Conservation (phyloP, 2,797 vertebrate species). For the Alfaro cultratus region DNA sequence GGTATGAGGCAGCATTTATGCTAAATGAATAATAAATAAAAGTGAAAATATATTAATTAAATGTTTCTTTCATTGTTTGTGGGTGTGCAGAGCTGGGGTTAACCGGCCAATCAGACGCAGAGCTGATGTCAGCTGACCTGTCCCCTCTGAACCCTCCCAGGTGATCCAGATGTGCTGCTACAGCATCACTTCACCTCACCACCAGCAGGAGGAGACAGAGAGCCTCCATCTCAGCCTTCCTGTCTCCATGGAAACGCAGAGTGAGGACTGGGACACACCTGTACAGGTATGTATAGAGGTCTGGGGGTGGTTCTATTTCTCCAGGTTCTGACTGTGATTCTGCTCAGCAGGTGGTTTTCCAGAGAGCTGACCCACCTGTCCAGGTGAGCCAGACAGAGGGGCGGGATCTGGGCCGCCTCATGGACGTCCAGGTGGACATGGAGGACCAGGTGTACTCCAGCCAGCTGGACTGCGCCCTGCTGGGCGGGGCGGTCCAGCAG, state of each 20-base stretch:
- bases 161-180: conserved; percentile 84
- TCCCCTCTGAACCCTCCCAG: conserved; percentile 31
- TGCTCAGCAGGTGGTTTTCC: conserved; percentile 26
- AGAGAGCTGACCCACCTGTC: conserved; percentile 6
- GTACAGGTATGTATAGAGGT: conserved; percentile 61
- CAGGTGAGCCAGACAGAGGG: conserved; percentile 36
- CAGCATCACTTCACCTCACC: conserved; percentile 49
- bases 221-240: conserved; percentile 79
- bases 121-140: background rate
- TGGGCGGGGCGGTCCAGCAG: conserved; percentile 19
- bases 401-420: conserved; percentile 77
- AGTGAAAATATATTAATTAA: no score
- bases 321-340: background rate
- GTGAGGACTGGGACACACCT: conserved; percentile 84
- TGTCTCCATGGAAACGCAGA: conserved; percentile 78
- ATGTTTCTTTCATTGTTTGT: no score
- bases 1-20: no score
- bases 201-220: conserved; percentile 72
- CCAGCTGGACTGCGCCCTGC: conserved; percentile 80
- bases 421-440: conserved; percentile 80
- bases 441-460: conserved; percentile 82
- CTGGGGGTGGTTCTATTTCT: background rate
- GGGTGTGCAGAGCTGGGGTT: no score
- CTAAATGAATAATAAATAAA: no score
- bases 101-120: background rate